A percentile compares a stretch with the other conserved stretches of the same genome.
Evolutionary conservation across 2,113 vertebrate species (phyloP).

Genomic region (Spea bombifrons): DNA sequence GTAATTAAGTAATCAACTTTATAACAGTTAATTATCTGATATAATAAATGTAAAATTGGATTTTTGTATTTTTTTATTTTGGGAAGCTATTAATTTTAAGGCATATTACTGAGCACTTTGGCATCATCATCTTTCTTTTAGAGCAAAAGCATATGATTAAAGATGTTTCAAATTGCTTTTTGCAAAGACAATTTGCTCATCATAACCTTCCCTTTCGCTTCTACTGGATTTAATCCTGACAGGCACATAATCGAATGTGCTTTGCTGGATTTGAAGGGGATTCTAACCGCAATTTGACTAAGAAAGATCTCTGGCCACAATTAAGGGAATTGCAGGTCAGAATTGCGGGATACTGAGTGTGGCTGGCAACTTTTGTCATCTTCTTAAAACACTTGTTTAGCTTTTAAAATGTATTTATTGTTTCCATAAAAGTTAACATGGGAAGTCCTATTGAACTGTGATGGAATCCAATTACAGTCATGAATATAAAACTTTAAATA

Average conservation of each 20-base stretch:
- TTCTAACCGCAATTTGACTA: not conserved
- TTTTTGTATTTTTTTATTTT: constrained; percentile 3
- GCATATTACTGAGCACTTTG: constrained; percentile 39
- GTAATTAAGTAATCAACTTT: constrained; percentile 1
- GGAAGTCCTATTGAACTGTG: constrained; percentile 48
- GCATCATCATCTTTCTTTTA: constrained; percentile 45
- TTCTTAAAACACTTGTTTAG: constrained; percentile 50
- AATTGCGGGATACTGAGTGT: constrained; percentile 1
- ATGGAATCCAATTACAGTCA: constrained; percentile 50
- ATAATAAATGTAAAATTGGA: not conserved
- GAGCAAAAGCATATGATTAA: constrained; percentile 42
- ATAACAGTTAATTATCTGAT: constrained; percentile 21
- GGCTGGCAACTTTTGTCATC: not conserved
- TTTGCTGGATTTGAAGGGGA: rapidly evolving
- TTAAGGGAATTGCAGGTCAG: constrained; percentile 37
- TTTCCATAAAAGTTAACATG: constrained; percentile 52
- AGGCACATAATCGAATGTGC: constrained; percentile 29
- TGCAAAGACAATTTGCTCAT: not conserved
- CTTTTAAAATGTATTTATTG: constrained; percentile 53
- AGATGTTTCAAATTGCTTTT: constrained; percentile 51
- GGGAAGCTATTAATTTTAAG: constrained; percentile 36
- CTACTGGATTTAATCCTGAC: constrained; percentile 25
- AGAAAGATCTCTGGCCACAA: constrained; percentile 19
- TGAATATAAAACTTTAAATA: constrained; percentile 51
- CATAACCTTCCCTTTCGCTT: constrained; percentile 8